A percentile compares a stretch with the other conserved stretches of the same genome.
phyloP scores from a whole-genome alignment of 2,113 vertebrate species.

The Nothocercus julius region DNA sequence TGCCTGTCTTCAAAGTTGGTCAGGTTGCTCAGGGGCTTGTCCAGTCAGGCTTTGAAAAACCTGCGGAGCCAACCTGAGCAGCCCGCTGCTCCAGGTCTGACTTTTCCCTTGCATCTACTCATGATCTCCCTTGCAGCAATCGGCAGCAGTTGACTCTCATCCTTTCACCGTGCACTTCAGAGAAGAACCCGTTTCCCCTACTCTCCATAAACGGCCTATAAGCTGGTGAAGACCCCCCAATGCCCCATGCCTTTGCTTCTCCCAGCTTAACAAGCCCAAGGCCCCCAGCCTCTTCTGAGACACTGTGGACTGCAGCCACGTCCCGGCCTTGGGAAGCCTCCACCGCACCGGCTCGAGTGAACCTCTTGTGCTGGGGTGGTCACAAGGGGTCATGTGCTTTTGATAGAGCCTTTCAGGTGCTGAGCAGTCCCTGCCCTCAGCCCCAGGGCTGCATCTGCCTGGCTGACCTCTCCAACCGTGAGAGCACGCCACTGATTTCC shows the following conservation, averaged over 20 bases:
- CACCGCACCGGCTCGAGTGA: neutral
- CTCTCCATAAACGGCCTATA: neutral
- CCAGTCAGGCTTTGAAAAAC: neutral
- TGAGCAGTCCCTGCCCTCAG: neutral
- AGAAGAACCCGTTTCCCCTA: neutral
- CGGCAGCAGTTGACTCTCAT: neutral
- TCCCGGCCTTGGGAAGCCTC: neutral
- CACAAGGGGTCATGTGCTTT: neutral
- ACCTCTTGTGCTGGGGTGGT: fast-evolving
- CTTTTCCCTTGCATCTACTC: neutral
- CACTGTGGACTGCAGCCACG: fast-evolving
- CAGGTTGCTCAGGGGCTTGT: neutral
- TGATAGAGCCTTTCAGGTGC: neutral
- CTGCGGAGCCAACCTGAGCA: neutral
- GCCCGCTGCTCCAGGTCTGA: neutral
- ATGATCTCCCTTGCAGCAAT: neutral
- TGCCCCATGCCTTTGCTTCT: neutral
- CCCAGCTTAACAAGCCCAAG: neutral
- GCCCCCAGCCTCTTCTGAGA: neutral
- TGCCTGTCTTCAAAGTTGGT: neutral
- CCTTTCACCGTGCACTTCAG: neutral
- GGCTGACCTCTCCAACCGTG: neutral
- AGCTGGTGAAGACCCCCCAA: neutral
- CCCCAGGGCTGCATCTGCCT: fast-evolving
- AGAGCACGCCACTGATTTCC: neutral